Base-by-base conservation (phyloP, 2,888 invertebrate genomes). In the Exocentrus adspersus region DNA sequence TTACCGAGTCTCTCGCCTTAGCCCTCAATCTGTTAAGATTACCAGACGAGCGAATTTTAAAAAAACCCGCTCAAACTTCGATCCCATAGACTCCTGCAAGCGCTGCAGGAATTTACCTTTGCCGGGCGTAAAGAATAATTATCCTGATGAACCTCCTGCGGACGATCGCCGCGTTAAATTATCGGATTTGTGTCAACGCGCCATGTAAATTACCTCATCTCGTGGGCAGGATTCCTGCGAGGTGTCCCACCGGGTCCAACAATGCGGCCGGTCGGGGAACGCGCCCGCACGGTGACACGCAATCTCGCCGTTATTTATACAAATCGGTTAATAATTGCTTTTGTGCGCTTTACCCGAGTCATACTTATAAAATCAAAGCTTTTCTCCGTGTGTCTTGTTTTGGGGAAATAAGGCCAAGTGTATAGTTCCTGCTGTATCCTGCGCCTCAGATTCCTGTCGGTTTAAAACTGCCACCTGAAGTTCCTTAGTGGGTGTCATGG, bases 111-210 rank as follows among this genome's bases (percentile, higher is more conserved):
- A 66, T 69, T 67, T 67, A 65, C 67, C 43, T 45, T 54, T 46
- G 54, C 51, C 32, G 53, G 16, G 52, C 53, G 59, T 63, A 58
- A 60, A 62, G 54, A 61, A 60, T 71, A 71, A 75, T 71, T 70
- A 75, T 73, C 66, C 70, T 76, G 74, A 77, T 73, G 75, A 77
- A 61, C 64, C 74, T 67, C 73, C 72, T 62, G 74, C 68, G 57
- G 72, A 65, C 64, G 54, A 17, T 63, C 61, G 62, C n/a, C n/a
- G 61, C 65, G 70, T 67, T 78, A 78, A 76, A 78, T 78, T 75
- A 77, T 75, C 75, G 71, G 77, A 75, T 77, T 77, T 78, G 77
- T 75, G 77, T 78, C 77, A 71, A 72, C 72, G 74, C 63, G 64
- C 56, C 57, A 71, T 67, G 76, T 75, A 75, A 77, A 77, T 77